Evolutionary conservation across 2,888 invertebrate species (phyloP), one percentile per base, ranked within the genome.

Genomic region (Amphipyra berbera): DNA sequence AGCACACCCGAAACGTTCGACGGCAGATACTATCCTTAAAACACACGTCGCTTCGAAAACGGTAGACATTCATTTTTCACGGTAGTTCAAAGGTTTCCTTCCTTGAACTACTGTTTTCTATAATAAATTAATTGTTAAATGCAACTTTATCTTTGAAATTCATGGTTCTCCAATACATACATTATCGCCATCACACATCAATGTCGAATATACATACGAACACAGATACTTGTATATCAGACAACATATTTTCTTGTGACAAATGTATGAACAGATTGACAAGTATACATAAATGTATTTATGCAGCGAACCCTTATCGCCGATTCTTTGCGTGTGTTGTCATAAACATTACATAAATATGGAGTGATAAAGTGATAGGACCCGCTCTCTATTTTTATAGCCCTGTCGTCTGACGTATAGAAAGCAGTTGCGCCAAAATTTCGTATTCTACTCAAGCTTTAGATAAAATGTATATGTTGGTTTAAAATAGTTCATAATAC

Each of bases 311-410:
- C 68, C 65, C 59, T 68, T 63, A 72, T 74, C 72, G 65, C 33
- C 44, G 42, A 77, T 77, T 77, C 75, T 68, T 66, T 42, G 56
- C 61, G 50, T 59, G 70, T 63, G 56, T 56, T 48, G 68, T 60
- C 57, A 50, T 73, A 63, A 66, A 70, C 62, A 75, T 68, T 64
- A 54, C 57, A 53, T 73, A 63, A 66, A 70, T 64, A 76, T 68
- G 67, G 56, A 79, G 68, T 71, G 79, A 71, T 73, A 73, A 69
- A 68, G 69, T 68, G 55, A 68, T 68, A 67, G 54, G 62, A 54
- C 41, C 54, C 55, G 54, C 57, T 65, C 54, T 58, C 64, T 74
- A 71, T 71, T 58, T 61, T 69, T 74, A 65, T 62, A 58, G 55
- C 41, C 40, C 46, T 60, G 64, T 68, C 57, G 62, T 67, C 68